Percentiles rank a stretch among this genome's conserved stretches.
Evolutionary conservation across 2,113 vertebrate species (phyloP).

Genomic region (Mungos mungo): DNA sequence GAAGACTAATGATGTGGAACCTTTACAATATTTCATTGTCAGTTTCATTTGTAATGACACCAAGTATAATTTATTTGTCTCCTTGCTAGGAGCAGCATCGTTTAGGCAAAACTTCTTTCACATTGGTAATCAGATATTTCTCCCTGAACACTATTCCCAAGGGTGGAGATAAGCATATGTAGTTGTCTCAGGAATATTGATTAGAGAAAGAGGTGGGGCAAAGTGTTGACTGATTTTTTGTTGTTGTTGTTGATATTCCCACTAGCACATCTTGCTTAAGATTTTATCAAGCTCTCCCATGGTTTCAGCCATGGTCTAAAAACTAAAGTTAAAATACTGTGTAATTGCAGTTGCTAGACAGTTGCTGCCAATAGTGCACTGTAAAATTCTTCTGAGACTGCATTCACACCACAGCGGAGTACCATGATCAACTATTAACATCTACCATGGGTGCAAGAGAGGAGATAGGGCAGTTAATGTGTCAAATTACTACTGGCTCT

Average conservation of each 20-base stretch:
- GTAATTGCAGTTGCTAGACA: background rate
- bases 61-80: conserved; percentile 33
- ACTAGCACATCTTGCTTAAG: background rate
- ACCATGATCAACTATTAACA: background rate
- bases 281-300: background rate
- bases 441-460: background rate
- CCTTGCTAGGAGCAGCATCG: background rate
- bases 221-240: background rate
- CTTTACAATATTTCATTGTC: conserved; percentile 46
- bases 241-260: background rate
- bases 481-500: background rate
- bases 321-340: background rate
- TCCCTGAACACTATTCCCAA: background rate
- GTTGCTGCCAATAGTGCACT: background rate
- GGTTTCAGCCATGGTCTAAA: background rate
- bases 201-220: background rate
- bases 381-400: background rate
- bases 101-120: conserved; percentile 23
- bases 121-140: background rate
- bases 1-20: background rate
- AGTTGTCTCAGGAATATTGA: background rate
- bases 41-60: conserved; percentile 41
- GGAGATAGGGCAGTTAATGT: background rate
- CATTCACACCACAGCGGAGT: background rate
- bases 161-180: background rate